phyloP scores from a whole-genome alignment of 1,140 invertebrate genomes.

The Asbolus verrucosus region DNA sequence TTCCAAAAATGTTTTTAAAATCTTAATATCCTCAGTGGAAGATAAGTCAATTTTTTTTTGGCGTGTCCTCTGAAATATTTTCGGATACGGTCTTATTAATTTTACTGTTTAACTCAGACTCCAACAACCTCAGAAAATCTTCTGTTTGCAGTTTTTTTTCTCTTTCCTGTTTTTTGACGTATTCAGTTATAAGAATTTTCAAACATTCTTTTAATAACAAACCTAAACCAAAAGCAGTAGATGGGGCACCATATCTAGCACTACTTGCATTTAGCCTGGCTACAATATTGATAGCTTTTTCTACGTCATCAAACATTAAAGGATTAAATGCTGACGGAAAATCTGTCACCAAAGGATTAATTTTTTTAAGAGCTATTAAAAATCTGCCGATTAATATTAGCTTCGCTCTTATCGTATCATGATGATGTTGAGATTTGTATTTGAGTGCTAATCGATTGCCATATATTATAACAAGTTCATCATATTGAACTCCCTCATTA shows the following conservation, averaged over 20 bases:
- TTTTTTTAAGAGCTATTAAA: slow-evolving; percentile 1
- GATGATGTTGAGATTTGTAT: slow-evolving; percentile 6
- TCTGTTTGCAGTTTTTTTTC: neutral
- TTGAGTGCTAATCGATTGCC: slow-evolving; percentile 17
- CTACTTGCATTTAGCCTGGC: neutral
- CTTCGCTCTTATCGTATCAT: slow-evolving; percentile 16
- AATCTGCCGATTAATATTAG: slow-evolving; percentile 21
- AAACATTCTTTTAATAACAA: slow-evolving; percentile 11
- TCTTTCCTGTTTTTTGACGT: slow-evolving; percentile 10
- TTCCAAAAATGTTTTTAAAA: slow-evolving; percentile 3
- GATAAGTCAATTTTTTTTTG: neutral
- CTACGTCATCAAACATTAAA: neutral
- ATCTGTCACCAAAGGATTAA: neutral
- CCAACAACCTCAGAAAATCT: slow-evolving; percentile 10
- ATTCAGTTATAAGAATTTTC: slow-evolving; percentile 22
- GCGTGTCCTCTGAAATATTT: neutral
- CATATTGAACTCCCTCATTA: slow-evolving; percentile 24
- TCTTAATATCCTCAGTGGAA: slow-evolving; percentile 7
- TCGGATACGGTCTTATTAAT: slow-evolving; percentile 22
- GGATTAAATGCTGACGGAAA: neutral
- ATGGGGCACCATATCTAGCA: neutral
- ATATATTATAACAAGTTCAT: slow-evolving; percentile 13
- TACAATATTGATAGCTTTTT: neutral
- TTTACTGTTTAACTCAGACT: slow-evolving; percentile 7
- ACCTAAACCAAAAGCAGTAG: slow-evolving; percentile 6